phyloP scores from a whole-genome alignment of 2,113 vertebrate genomes.

The Nanger granti region DNA sequence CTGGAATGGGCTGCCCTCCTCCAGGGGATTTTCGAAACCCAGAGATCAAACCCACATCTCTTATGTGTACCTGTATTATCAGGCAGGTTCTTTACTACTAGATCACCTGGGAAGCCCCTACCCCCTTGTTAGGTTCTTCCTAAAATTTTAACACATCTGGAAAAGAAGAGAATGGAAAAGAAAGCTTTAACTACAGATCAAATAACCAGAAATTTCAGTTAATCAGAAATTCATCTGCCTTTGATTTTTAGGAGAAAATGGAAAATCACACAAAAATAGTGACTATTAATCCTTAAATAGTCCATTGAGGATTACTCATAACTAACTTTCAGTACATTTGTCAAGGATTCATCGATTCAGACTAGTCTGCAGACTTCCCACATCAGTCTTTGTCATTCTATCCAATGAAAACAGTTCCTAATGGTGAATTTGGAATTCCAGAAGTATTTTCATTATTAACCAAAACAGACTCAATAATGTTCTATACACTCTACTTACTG shows the following conservation, averaged over 20 bases:
- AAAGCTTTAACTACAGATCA: neutral
- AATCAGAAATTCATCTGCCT: neutral
- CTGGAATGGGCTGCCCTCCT: neutral
- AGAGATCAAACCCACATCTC: neutral
- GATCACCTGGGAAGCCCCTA: neutral
- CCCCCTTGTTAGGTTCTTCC: neutral
- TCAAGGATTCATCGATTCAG: neutral
- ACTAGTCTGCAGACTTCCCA: neutral
- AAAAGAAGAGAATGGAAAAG: neutral
- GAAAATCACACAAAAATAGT: neutral
- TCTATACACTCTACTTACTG: neutral
- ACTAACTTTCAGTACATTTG: neutral
- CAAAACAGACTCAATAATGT: neutral
- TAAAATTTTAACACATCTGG: neutral
- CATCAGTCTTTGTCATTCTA: neutral
- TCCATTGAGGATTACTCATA: neutral
- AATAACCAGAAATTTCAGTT: neutral
- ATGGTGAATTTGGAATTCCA: neutral
- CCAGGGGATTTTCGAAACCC: neutral
- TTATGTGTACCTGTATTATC: neutral
- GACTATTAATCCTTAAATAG: neutral
- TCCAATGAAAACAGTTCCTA: conserved; percentile 1
- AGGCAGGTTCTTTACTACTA: neutral
- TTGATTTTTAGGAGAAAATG: neutral
- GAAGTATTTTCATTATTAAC: conserved; percentile 10